Base-by-base conservation (phyloP, 1,140 invertebrate genomes). In the Plectrocnemia conspersa region DNA sequence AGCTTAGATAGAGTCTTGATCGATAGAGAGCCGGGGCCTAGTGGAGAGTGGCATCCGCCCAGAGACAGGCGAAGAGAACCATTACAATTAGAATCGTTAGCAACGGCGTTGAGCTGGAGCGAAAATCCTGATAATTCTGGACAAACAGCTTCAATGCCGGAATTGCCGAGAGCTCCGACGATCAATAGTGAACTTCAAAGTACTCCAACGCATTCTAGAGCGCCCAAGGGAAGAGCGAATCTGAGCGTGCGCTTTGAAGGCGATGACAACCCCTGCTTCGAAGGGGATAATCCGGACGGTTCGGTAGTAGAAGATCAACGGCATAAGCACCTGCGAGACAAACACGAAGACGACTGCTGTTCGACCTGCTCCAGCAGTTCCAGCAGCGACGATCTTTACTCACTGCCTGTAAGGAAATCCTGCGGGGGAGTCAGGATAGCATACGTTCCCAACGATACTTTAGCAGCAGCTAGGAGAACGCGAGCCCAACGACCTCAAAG, bases 281-380 rank as follows among this genome's bases (percentile, higher is more conserved):
- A 79, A 64, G 74, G 70, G 0, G 74, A 77, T 57, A 74, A 77
- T 63, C 67, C 74, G 1, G 70, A 76, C 48, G 66, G 63, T 16
- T 64, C 66, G 56, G 41, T 45, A 63, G 38, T 63, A 60, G 63
- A 64, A 23, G 47, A 22, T 50, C 7, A 62, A 61, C 42, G 65
- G 63, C 27, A 50, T 22, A 33, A 33, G 27, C 29, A 53, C 4
- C 32, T 27, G 7, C 11, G 29, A 1, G 18, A 27, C 11, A 25
- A 23, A 21, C 41, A 15, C 16, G 15, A 36, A n/a, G 83, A 86
- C n/a, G 85, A 88, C 65, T 80, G 78, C 15, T 93, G 90, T 69
- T 91, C 89, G 41, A 92, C 90, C 0, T 93, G 90, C 64, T 91
- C 88, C 1, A 85, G 82, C 52, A 89, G 88, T 10, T 89, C 88